Evolutionary conservation across 2,113 vertebrate genomes (phyloP).

Genomic region (Lepus americanus): DNA sequence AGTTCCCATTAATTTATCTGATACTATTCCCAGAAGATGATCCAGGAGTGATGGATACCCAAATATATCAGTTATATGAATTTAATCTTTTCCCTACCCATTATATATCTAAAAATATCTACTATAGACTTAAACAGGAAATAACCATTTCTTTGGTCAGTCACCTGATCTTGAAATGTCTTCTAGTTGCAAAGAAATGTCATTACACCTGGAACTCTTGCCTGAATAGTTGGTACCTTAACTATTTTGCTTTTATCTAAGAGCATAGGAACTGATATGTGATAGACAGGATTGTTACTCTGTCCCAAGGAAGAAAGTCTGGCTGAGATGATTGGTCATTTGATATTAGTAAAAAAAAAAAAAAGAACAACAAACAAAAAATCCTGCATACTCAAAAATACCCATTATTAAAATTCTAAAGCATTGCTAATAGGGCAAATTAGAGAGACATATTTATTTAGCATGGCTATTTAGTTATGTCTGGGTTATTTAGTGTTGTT

Average conservation of each 20-base stretch:
- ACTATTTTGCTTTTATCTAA: constrained; percentile 28
- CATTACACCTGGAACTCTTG: neutral
- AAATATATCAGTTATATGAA: neutral
- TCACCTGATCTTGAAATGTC: neutral
- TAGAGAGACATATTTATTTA: neutral
- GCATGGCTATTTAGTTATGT: neutral
- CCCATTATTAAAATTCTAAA: constrained; percentile 35
- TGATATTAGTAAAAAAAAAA: constrained; percentile 7
- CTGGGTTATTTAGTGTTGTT: neutral
- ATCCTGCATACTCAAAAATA: constrained; percentile 16
- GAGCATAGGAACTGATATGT: neutral
- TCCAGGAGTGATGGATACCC: neutral
- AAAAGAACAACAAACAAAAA: neutral
- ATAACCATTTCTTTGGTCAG: neutral
- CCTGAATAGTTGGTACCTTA: neutral
- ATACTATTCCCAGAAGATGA: neutral
- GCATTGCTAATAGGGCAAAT: neutral
- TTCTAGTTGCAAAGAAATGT: neutral
- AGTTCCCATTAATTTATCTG: constrained; percentile 12
- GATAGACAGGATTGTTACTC: neutral
- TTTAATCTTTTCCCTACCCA: neutral
- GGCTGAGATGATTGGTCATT: constrained; percentile 19
- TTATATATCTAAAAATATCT: neutral
- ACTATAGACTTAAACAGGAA: neutral
- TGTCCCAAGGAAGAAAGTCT: constrained; percentile 12